Base-by-base conservation (phyloP, 2,797 vertebrate genomes). In the Lacerta agilis region DNA sequence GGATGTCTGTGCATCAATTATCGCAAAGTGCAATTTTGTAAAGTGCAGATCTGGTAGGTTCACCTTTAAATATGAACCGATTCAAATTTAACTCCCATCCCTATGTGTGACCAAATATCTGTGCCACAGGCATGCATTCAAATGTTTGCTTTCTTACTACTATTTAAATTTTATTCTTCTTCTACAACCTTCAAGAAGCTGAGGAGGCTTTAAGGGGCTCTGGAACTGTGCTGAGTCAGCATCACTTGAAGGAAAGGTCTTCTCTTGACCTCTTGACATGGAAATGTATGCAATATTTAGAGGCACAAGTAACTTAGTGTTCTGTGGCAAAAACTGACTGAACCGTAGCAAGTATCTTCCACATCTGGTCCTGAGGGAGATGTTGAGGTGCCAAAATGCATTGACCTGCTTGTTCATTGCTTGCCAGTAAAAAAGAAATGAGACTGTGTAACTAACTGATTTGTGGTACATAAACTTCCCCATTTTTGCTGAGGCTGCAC, bases 211-310 rank as follows among this genome's bases (percentile, higher is more conserved):
- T 80, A 88, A 88, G 73, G 49, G 9, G 78, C n/a, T 86, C 67
- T 73, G 73, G 79, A 85, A 85, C 43, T 90, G 49, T 91, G 88
- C 86, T 78, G 90, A 87, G 88, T 87, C 90, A 71, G 79, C 85
- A 66, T 55, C 23, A 1, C 64, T 85, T 87, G 92, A 88, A 93
- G 92, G 17, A 76, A 38, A 90, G 75, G 27, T 87, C 29, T 90
- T 84, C 86, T 80, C 29, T 88, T 94, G 89, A 95, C 94, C 92
- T 92, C 94, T 94, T 90, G 87, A 83, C 87, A 82, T 71, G 27
- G 0, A 25, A 92, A 89, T 76, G 45, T 79, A 88, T 38, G 91
- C 64, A 87, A 27, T 82, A 91, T 92, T 95, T 80, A 91, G 36
- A 87, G 17, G 1, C 43, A 20, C 43, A 55, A 43, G 82, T 9